phyloP scores from a whole-genome alignment of 2,113 vertebrate genomes.

The Periophthalmus modestus region DNA sequence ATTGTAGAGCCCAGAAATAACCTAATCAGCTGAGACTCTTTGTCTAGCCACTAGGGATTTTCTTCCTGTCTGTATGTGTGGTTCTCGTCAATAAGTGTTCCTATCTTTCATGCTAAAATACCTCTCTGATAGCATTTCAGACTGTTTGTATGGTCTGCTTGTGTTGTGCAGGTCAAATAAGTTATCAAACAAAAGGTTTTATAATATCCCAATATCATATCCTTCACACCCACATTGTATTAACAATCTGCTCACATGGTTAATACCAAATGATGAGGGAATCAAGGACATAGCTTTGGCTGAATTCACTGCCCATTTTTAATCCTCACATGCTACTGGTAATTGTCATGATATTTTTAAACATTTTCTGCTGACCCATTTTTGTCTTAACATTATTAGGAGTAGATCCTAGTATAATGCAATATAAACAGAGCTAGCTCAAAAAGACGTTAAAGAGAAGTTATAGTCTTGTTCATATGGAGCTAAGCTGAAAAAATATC shows the following conservation, averaged over 20 bases:
- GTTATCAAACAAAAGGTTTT: constrained; percentile 49
- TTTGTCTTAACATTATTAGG: constrained; percentile 3
- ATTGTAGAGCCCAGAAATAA: not conserved
- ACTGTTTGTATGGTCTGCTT: constrained; percentile 39
- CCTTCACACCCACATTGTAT: constrained; percentile 22
- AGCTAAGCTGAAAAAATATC: not conserved
- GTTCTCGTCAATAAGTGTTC: constrained; percentile 12
- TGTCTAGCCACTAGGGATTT: not conserved
- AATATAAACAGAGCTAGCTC: constrained; percentile 2
- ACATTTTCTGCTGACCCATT: constrained; percentile 2
- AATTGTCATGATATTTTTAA: constrained; percentile 6
- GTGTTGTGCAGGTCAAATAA: constrained; percentile 18
- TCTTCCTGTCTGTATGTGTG: constrained; percentile 30
- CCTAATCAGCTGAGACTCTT: not conserved
- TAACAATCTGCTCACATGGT: constrained; percentile 39
- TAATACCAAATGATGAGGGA: constrained; percentile 43
- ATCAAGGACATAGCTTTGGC: not conserved
- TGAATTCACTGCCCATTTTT: constrained; percentile 1
- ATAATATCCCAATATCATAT: constrained; percentile 39
- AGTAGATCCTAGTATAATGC: not conserved
- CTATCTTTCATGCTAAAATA: constrained; percentile 46
- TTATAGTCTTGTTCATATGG: not conserved
- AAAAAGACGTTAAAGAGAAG: not conserved
- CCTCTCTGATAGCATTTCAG: constrained; percentile 32
- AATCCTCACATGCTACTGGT: not conserved